A percentile compares a stretch with the other conserved stretches of the same genome.
Evolutionary conservation across 2,113 vertebrate genomes (phyloP).

Genomic region (Oophaga pumilio): DNA sequence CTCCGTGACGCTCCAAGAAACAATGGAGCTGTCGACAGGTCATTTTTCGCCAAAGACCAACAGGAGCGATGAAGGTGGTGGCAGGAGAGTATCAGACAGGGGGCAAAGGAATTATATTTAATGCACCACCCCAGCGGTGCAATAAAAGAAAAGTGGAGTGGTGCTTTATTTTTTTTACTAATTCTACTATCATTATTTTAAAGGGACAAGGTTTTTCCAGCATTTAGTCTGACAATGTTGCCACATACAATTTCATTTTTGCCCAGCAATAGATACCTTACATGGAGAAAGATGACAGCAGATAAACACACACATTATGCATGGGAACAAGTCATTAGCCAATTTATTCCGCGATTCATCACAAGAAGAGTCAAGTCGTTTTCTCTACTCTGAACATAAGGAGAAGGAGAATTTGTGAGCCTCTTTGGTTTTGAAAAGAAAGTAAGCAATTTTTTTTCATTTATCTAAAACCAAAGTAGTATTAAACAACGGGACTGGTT

Average conservation of each 20-base stretch:
- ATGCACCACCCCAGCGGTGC: no score
- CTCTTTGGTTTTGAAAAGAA: background rate
- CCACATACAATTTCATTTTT: background rate
- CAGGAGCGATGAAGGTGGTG: no score
- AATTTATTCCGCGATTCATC: background rate
- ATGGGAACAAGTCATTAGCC: background rate
- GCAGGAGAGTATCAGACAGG: no score
- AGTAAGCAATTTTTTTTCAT: background rate
- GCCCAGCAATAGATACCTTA: background rate
- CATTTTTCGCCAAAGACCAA: no score
- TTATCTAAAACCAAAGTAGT: background rate
- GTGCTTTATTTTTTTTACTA: background rate
- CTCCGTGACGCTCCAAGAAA: no score
- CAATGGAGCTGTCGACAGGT: no score
- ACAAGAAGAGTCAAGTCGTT: background rate
- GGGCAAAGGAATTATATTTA: no score
- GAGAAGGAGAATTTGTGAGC: background rate
- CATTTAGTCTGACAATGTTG: no score
- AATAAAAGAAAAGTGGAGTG: no score
- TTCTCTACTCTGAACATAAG: background rate
- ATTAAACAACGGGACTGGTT: background rate
- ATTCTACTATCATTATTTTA: background rate
- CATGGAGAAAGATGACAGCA: background rate
- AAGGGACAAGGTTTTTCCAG: background rate
- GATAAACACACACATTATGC: background rate